Conservation (phyloP, 2,113 vertebrate genomes). For the Ceyx margarethae region DNA sequence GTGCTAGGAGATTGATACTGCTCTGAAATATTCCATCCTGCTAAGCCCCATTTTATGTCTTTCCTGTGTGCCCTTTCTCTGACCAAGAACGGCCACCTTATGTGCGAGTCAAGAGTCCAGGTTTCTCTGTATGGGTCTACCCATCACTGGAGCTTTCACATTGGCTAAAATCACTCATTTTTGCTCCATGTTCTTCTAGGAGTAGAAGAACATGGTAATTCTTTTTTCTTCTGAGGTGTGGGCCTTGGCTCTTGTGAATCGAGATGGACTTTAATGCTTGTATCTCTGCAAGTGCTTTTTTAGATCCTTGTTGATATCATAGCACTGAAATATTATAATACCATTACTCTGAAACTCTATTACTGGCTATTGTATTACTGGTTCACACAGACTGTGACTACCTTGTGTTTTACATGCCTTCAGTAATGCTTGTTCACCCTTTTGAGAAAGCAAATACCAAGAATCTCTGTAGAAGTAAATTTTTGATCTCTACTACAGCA, state of each 20-base stretch:
- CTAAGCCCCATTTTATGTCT: background rate
- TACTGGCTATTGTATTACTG: background rate
- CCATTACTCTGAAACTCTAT: background rate
- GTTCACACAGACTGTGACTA: background rate
- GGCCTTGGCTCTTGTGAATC: background rate
- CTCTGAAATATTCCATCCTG: background rate
- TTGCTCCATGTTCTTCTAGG: background rate
- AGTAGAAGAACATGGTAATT: background rate
- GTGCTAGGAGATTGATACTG: background rate
- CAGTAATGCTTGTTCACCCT: background rate
- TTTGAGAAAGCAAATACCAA: background rate
- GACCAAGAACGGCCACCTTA: background rate
- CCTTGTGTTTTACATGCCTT: background rate
- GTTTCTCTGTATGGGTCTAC: background rate
- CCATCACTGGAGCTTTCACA: background rate
- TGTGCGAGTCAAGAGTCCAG: rapidly evolving
- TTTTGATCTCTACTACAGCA: background rate
- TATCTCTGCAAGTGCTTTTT: background rate
- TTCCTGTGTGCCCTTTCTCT: background rate
- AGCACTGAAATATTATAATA: background rate
- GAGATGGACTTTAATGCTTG: background rate
- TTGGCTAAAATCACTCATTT: background rate
- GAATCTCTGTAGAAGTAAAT: background rate
- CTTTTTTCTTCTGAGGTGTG: background rate
- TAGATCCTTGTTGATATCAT: background rate